A percentile compares a stretch with the other conserved stretches of the same genome.
phyloP scores from a whole-genome alignment of 1,140 invertebrate species.

The Cydia amplana region DNA sequence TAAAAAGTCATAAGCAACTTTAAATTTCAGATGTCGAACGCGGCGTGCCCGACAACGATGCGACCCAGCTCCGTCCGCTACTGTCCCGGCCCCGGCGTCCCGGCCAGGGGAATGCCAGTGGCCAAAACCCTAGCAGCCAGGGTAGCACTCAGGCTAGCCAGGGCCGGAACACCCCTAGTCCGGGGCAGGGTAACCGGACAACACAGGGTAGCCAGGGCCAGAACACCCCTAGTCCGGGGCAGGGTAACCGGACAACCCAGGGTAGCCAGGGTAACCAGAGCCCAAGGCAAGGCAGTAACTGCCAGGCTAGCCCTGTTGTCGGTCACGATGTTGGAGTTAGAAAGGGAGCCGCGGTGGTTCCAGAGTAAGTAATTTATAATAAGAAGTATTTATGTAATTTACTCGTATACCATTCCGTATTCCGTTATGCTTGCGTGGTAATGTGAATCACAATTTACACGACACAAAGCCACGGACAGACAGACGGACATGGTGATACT shows the following conservation, averaged over 20 bases:
- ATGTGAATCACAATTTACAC: too few species aligned
- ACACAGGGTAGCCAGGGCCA: neutral
- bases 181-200: neutral
- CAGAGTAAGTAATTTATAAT: neutral
- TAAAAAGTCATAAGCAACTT: neutral
- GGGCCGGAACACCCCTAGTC: too few species aligned
- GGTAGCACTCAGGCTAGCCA: neutral
- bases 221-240: too few species aligned
- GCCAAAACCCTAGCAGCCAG: neutral
- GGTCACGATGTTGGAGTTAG: neutral
- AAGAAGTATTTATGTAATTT: too few species aligned
- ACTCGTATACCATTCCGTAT: too few species aligned
- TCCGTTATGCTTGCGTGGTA: too few species aligned
- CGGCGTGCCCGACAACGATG: constrained; percentile 18
- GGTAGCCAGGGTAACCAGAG: neutral
- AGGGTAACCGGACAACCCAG: neutral
- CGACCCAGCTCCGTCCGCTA: neutral
- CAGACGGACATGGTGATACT: too few species aligned
- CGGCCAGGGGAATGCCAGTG: neutral
- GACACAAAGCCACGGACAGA: too few species aligned
- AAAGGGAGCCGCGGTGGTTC: neutral
- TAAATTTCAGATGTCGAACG: constrained; percentile 18
- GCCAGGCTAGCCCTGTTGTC: neutral
- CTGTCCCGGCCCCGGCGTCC: neutral
- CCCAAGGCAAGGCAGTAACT: neutral